phyloP scores from a whole-genome alignment of 2,797 vertebrate genomes.

The Anas capensis region DNA sequence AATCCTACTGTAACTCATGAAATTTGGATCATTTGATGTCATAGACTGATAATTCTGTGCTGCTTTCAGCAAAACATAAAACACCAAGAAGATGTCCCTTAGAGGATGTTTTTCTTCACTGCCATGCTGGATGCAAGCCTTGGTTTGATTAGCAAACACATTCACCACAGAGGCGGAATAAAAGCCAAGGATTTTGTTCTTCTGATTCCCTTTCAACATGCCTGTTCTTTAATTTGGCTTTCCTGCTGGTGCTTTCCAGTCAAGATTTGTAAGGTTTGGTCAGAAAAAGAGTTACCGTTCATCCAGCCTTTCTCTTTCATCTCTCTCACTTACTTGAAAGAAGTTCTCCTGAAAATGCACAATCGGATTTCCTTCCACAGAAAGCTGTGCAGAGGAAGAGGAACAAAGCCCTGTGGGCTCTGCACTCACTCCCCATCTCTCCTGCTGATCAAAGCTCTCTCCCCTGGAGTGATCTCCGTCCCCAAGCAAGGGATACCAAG shows the following conservation, averaged over 20 bases:
- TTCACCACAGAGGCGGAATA: constrained; percentile 24
- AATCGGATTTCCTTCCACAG: not conserved
- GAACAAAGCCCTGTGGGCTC: not conserved
- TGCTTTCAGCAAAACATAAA: constrained; percentile 55
- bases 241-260: constrained; percentile 41
- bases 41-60: constrained; percentile 3
- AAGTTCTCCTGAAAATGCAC: not conserved
- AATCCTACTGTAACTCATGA: not conserved
- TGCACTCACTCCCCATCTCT: not conserved
- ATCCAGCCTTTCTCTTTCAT: not conserved
- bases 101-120: constrained; percentile 33
- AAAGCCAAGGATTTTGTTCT: constrained; percentile 37
- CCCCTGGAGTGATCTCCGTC: not conserved
- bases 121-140: constrained; percentile 3
- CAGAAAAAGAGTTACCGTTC: constrained; percentile 10
- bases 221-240: constrained; percentile 22
- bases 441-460: not conserved
- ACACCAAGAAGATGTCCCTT: not conserved
- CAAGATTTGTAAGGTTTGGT: constrained; percentile 13
- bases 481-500: not conserved
- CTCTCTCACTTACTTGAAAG: not conserved
- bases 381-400: not conserved
- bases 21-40: constrained; percentile 43
- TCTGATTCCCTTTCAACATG: constrained; percentile 37
- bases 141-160: constrained; percentile 29